Evolutionary conservation across 2,113 vertebrate genomes (phyloP).

Genomic region (Neolamprologus kungweensis): DNA sequence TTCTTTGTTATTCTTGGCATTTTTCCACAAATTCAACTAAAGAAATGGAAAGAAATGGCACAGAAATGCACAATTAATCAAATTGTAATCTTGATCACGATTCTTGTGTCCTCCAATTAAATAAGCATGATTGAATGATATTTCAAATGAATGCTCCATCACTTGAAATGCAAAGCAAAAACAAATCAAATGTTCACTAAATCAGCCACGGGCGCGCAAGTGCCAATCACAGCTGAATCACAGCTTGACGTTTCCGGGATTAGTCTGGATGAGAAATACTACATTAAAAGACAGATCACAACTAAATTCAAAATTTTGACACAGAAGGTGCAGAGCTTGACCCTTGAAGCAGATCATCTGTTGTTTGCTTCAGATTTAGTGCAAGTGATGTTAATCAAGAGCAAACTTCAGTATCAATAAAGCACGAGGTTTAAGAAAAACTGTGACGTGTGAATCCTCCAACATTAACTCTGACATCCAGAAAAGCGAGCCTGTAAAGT

Average conservation of each 20-base stretch:
- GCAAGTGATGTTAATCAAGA: neutral
- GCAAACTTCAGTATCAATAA: neutral
- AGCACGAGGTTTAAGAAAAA: neutral
- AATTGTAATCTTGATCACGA: neutral
- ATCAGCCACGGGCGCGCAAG: accelerated
- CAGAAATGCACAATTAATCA: neutral
- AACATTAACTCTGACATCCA: neutral
- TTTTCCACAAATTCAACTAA: neutral
- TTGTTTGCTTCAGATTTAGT: neutral
- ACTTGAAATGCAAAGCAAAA: neutral
- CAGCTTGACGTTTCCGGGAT: neutral
- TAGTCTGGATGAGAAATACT: neutral
- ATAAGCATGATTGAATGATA: neutral
- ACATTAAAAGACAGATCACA: neutral
- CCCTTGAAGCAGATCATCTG: neutral
- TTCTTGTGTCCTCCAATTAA: neutral
- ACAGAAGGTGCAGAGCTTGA: neutral
- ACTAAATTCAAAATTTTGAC: neutral
- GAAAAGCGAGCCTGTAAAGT: neutral
- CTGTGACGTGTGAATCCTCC: neutral
- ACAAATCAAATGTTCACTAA: neutral
- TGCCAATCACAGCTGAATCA: neutral
- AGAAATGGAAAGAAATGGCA: neutral
- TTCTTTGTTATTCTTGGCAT: neutral
- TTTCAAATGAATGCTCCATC: neutral